Percentiles rank a stretch among this genome's conserved stretches.
Evolutionary conservation across 2,797 vertebrate genomes (phyloP).

Genomic region (Squalus acanthias): DNA sequence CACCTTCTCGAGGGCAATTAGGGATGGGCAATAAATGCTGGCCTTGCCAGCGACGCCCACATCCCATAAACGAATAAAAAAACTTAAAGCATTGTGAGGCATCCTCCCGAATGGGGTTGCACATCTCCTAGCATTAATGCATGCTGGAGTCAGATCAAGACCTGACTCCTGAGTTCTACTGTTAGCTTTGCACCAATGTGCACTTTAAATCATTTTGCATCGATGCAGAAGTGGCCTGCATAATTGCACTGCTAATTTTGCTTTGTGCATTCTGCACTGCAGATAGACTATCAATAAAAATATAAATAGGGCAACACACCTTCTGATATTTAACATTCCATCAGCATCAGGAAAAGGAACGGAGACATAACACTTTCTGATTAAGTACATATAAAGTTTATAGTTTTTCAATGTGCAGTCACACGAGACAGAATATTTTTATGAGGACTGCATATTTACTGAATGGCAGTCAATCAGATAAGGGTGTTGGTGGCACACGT

Average conservation of each 20-base stretch:
- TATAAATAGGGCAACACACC: neutral
- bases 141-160: neutral
- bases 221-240: neutral
- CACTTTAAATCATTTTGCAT: neutral
- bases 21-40: too few species aligned
- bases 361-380: neutral
- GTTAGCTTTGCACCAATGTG: neutral
- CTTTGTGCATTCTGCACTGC: neutral
- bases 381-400: neutral
- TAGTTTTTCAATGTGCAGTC: neutral
- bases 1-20: too few species aligned
- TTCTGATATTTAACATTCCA: neutral
- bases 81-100: neutral
- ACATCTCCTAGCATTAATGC: neutral
- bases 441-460: neutral
- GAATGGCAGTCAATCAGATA: slow-evolving; percentile 15
- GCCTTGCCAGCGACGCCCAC: too few species aligned
- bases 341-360: neutral
- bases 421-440: neutral
- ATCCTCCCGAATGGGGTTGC: neutral
- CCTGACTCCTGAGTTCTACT: neutral
- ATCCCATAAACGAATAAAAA: too few species aligned
- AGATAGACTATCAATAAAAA: neutral
- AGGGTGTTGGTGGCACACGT: neutral
- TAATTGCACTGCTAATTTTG: neutral